Evolutionary conservation across 2,888 invertebrate genomes (phyloP).

Genomic region (Mythimna vitellina): DNA sequence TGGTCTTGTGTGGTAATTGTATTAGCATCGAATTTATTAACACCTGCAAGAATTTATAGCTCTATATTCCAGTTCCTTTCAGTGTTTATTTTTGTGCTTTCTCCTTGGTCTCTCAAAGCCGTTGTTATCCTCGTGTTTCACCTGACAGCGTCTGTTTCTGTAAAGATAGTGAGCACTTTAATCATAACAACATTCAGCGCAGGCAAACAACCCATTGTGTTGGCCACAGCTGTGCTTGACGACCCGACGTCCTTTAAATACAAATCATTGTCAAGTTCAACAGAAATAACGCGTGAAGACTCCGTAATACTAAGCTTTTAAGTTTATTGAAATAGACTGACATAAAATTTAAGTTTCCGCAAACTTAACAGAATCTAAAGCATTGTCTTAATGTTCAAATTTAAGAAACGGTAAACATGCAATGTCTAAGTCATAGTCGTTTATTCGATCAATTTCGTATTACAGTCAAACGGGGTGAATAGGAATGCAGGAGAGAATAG

Average conservation of each 20-base stretch:
- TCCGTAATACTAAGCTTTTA: slow-evolving; percentile 60
- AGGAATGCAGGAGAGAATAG: too few species aligned
- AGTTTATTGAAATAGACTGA: slow-evolving; percentile 29
- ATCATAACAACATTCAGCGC: slow-evolving; percentile 76
- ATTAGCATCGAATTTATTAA: slow-evolving; percentile 50
- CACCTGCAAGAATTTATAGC: slow-evolving; percentile 28
- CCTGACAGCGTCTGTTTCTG: slow-evolving; percentile 49
- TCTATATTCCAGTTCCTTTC: slow-evolving; percentile 21
- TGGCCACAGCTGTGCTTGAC: slow-evolving; percentile 76
- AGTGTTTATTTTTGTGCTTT: slow-evolving; percentile 11
- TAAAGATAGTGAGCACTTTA: slow-evolving; percentile 65
- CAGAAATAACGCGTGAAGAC: slow-evolving; percentile 75
- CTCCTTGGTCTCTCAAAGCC: slow-evolving; percentile 15
- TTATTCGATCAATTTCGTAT: slow-evolving; percentile 12
- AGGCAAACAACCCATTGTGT: slow-evolving; percentile 77
- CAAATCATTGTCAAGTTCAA: slow-evolving; percentile 85
- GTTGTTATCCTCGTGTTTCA: slow-evolving; percentile 46
- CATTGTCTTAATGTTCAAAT: slow-evolving; percentile 1
- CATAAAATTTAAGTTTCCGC: slow-evolving; percentile 25
- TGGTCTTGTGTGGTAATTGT: slow-evolving; percentile 41
- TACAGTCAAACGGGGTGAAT: not conserved
- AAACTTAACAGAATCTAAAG: slow-evolving; percentile 28
- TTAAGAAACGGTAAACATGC: slow-evolving; percentile 6
- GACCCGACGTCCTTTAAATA: slow-evolving; percentile 76
- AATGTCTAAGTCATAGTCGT: not conserved